Base-by-base conservation (phyloP, 2,888 invertebrate species). In the Galeopsomyia nigrocyanea region DNA sequence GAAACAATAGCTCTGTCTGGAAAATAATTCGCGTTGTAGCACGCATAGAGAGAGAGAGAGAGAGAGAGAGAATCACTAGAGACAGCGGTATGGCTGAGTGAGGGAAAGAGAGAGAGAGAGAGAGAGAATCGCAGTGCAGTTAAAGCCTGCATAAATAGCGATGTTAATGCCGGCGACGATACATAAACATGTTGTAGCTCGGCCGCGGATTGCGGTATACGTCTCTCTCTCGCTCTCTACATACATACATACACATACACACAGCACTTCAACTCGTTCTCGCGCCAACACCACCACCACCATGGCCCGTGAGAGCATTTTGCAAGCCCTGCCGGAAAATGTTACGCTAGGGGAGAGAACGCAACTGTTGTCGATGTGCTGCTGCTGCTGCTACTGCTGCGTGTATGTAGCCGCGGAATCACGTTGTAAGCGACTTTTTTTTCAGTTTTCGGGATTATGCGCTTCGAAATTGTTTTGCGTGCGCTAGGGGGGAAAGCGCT, bases 161-260 rank as follows among this genome's bases (percentile, higher is more conserved):
- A 82, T 82, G 83, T 84, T 84, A 83, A 85, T 84, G 83, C 81
- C 80, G 78, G 80, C 79, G 78, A 80, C 82, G 81, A 83, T 84
- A 82, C 84, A 84, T 84, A 85, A 85, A 85, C 85, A 84, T 82
- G 82, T 79, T 83, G 81, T 82, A 81, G 81, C 81, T 79, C 77
- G 79, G 82, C 80, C 70, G 39, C 39, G 83, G 80, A 83, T 81
- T 84, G 83, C 81, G 81, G 83, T 81, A 26, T 57, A 57, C 51
- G 51, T 7, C 14, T 47, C 60, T 10, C 47, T 60, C 21, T 2
- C 3, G 7, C 56, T 60, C 49, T 22, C 61, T 22, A 61, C 61
- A 26, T 26, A 26, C 31, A 10, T 7, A 26, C 56, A 16, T 19
- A 61, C 39, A 13, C 64, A 49, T 53, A 65, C 17, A 60, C 57